Conservation (phyloP, 2,113 vertebrate genomes). For the Dicrurus megarhynchus region DNA sequence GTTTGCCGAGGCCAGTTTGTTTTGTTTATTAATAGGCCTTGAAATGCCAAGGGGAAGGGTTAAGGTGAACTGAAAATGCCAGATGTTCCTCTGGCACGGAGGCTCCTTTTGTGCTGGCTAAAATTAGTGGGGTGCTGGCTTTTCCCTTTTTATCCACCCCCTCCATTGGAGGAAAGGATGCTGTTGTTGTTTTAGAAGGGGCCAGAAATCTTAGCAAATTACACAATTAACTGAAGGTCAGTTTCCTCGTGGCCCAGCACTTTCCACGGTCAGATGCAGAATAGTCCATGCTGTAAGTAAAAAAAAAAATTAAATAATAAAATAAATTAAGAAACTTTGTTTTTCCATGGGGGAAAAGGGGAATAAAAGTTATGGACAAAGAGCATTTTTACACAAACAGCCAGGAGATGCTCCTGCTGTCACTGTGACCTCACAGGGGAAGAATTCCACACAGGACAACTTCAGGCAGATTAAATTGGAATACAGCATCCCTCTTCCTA, state of each 20-base stretch:
- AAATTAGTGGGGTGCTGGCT: neutral
- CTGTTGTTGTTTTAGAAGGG: neutral
- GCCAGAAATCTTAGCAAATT: neutral
- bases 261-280: neutral
- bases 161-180: neutral
- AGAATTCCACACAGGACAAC: neutral
- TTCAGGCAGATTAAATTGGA: neutral
- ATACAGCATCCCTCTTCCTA: neutral
- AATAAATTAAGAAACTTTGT: neutral
- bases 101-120: neutral
- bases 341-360: neutral
- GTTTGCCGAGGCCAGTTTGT: conserved; percentile 10
- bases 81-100: neutral
- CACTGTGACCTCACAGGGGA: neutral
- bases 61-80: conserved; percentile 21
- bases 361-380: neutral
- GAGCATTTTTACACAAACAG: neutral
- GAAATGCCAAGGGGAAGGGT: conserved; percentile 32
- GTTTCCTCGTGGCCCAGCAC: neutral
- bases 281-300: neutral
- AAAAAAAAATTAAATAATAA: neutral
- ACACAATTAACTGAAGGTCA: neutral
- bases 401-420: neutral
- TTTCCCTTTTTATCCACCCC: neutral
- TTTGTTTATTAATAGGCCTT: conserved; percentile 42